A percentile compares a stretch with the other conserved stretches of the same genome.
phyloP scores from a whole-genome alignment of 2,888 invertebrate genomes.

The Hermodice carunculata region DNA sequence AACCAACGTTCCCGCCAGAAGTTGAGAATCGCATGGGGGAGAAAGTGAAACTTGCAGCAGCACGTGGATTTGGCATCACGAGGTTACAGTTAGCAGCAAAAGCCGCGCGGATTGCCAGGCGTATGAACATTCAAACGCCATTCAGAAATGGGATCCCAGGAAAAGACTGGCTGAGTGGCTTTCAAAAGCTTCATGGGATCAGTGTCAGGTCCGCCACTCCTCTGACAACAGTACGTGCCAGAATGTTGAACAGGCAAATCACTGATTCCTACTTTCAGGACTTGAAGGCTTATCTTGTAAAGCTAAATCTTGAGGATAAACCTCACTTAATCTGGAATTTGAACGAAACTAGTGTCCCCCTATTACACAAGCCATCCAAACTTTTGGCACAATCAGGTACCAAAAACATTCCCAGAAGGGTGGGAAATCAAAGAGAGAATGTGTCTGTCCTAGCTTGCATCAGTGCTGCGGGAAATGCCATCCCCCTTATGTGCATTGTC shows the following conservation, averaged over 20 bases:
- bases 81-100: conserved; percentile 22
- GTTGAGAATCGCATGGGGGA: conserved; percentile 20
- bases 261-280: too few species aligned
- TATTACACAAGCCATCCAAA: too few species aligned
- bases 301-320: too few species aligned
- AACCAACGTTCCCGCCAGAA: conserved; percentile 26
- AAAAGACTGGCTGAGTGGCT: too few species aligned
- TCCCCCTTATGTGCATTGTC: conserved; percentile 37
- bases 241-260: too few species aligned
- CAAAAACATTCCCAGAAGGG: conserved; percentile 27
- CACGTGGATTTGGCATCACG: conserved; percentile 35
- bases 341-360: too few species aligned
- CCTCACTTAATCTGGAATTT: too few species aligned
- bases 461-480: conserved; percentile 37
- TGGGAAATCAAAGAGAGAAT: conserved; percentile 33
- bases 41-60: conserved; percentile 20
- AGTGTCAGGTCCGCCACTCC: too few species aligned
- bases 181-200: too few species aligned
- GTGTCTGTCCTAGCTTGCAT: conserved; percentile 37
- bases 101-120: conserved; percentile 15
- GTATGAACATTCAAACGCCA: conserved; percentile 19
- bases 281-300: too few species aligned
- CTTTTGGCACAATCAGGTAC: neutral
- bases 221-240: too few species aligned
- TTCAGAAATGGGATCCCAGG: conserved; percentile 33